These are phyloP conservation scores for Hypanus sabinus DNA, from an alignment of 2,113 vertebrate species.

Conservation along the genomic window DNA sequence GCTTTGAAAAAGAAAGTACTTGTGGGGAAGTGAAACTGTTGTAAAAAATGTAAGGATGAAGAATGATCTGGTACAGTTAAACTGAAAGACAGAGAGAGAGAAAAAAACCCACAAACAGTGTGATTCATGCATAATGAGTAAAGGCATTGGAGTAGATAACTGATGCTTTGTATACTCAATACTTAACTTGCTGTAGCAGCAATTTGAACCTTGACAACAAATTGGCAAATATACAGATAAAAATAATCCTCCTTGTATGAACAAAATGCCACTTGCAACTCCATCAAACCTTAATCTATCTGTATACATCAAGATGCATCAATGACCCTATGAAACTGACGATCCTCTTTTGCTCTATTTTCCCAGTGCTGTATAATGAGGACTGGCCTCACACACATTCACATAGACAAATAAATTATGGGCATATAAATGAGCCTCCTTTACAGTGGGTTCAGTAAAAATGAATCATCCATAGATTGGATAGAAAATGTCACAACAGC, in stretches of 20 bases:
- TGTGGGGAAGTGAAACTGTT: not conserved
- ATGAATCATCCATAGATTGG: conserved; percentile 13
- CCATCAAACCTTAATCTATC: not conserved
- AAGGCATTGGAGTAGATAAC: not conserved
- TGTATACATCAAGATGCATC: not conserved
- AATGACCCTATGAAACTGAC: not conserved
- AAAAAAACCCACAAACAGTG: not conserved
- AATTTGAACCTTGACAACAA: not conserved
- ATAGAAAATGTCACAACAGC: conserved; percentile 3
- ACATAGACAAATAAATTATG: not conserved
- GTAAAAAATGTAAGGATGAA: not conserved
- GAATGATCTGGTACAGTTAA: not conserved
- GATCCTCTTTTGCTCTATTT: not conserved
- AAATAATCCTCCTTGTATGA: not conserved
- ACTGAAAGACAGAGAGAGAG: not conserved
- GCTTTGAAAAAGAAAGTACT: not conserved
- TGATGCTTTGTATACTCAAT: not conserved
- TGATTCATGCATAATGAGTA: not conserved
- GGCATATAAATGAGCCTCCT: conserved; percentile 11
- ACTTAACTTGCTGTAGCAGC: not conserved
- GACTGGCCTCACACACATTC: not conserved
- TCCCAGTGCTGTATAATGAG: not conserved
- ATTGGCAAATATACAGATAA: not conserved
- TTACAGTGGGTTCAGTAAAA: not conserved
- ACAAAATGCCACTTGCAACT: not conserved